Conservation (phyloP, 2,113 vertebrate species). For the Centropus unirufus region DNA sequence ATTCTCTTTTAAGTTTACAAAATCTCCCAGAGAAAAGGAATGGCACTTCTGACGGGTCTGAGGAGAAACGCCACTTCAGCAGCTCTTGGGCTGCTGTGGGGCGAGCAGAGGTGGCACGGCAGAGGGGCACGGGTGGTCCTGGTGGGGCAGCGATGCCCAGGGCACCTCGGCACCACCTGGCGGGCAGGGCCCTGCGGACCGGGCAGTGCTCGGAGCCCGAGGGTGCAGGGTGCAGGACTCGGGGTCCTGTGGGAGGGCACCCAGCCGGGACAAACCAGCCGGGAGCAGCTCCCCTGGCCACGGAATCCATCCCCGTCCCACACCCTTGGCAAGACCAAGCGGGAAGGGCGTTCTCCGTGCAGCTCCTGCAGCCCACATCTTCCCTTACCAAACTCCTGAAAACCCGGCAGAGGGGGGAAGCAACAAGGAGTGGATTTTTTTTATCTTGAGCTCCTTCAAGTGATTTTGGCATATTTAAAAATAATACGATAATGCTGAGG, state of each 20-base stretch:
- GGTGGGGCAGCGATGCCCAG: background rate
- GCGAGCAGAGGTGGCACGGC: background rate
- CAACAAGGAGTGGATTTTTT: constrained; percentile 14
- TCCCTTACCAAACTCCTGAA: background rate
- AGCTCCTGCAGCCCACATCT: background rate
- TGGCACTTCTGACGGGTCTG: background rate
- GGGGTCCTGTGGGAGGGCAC: accelerated
- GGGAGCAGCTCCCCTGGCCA: no score
- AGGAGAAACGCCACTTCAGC: background rate
- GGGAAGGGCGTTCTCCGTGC: background rate
- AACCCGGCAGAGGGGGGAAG: background rate
- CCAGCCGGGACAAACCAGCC: background rate
- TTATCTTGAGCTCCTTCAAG: constrained; percentile 18
- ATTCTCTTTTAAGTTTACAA: constrained; percentile 67
- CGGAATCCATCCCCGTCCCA: background rate
- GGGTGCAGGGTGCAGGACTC: no score
- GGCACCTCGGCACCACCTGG: no score
- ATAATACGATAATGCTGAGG: constrained; percentile 27
- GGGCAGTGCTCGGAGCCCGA: no score
- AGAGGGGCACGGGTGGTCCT: no score
- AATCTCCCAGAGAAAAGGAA: constrained; percentile 44
- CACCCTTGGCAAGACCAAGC: background rate
- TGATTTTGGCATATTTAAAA: constrained; percentile 44
- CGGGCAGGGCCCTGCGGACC: no score
- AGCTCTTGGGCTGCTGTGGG: background rate